These are phyloP conservation scores for Nomada fucata DNA, from an alignment of 2,888 invertebrate species.

Conservation along the genomic window DNA sequence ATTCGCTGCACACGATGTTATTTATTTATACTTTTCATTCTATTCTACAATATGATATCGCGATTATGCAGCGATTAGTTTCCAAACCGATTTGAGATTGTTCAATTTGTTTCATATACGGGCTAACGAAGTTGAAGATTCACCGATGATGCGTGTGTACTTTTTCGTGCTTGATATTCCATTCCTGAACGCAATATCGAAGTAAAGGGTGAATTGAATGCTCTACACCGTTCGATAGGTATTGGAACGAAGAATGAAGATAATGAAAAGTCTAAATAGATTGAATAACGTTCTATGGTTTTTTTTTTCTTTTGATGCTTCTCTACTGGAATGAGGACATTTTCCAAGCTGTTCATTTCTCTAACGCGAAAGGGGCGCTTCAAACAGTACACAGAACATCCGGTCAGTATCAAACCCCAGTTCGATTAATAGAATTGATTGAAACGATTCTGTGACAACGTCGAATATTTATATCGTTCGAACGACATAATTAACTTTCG, in stretches of 20 bases:
- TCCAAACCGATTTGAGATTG: constrained; percentile 50
- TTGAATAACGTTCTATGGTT: background rate
- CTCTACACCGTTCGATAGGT: constrained; percentile 1
- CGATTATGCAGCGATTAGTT: constrained; percentile 50
- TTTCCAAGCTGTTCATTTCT: constrained; percentile 2
- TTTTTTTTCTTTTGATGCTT: too few species aligned
- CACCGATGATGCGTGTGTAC: constrained; percentile 3
- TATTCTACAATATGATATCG: constrained; percentile 70
- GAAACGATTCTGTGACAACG: constrained; percentile 25
- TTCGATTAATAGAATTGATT: constrained; percentile 25
- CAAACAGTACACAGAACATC: constrained; percentile 22
- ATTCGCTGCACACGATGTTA: constrained; percentile 46
- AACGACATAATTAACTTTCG: constrained; percentile 28
- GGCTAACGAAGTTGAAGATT: constrained; percentile 38
- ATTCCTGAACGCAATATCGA: background rate
- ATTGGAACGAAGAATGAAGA: background rate
- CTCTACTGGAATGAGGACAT: background rate
- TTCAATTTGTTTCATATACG: constrained; percentile 36
- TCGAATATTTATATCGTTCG: constrained; percentile 27
- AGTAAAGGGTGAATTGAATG: background rate
- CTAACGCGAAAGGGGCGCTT: constrained; percentile 4
- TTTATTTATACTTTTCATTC: constrained; percentile 52
- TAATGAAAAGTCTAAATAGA: constrained; percentile 1
- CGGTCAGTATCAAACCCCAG: constrained; percentile 7
- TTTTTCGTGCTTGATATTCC: background rate